Evolutionary conservation across 2,888 invertebrate species (phyloP), one percentile per base, ranked within the genome.

Genomic region (Galerucella calmariensis): DNA sequence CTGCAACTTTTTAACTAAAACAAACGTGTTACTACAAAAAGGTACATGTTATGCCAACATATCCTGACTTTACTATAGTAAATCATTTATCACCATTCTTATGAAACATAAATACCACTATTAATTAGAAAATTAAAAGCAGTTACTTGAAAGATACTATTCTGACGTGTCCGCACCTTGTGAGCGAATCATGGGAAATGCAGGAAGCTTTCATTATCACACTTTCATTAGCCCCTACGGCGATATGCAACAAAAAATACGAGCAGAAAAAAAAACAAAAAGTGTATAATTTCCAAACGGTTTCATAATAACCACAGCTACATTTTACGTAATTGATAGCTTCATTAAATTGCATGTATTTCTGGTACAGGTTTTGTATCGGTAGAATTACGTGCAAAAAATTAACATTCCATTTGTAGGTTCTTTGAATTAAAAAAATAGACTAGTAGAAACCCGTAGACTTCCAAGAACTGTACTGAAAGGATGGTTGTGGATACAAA

Each of bases 291-390:
- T 61, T 61, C 61, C 12, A 61, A 61, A 61, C 61, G 14, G 61
- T 61, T 61, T 61, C 61, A 35, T 61, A 61, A 61, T 35, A 35
- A 35, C 27, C 61, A 61, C 59, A 27, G 11, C 27, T 35, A 35
- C 35, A 61, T 61, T 35, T 35, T 35, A 61, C 27, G 61, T 61
- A 61, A 61, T 14, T 61, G 61, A 61, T 61, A 61, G 61, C 35
- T 61, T 27, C 16, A 61, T 35, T 61, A 61, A 61, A 61, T 61
- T 61, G 61, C 61, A 27, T 61, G 61, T 61, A 56, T 61, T 61
- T 61, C 61, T 35, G 35, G 35, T 35, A 61, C 27, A 35, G 11
- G 35, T 61, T 61, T 27, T 35, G 8, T 61, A 61, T 35, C 27
- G 14, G 61, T 35, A 61, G 27, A 0, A 61, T 9, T 61, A 61